These are phyloP conservation scores for Oryzias melastigma DNA, from an alignment of 2,113 vertebrate species.

Conservation along the genomic window DNA sequence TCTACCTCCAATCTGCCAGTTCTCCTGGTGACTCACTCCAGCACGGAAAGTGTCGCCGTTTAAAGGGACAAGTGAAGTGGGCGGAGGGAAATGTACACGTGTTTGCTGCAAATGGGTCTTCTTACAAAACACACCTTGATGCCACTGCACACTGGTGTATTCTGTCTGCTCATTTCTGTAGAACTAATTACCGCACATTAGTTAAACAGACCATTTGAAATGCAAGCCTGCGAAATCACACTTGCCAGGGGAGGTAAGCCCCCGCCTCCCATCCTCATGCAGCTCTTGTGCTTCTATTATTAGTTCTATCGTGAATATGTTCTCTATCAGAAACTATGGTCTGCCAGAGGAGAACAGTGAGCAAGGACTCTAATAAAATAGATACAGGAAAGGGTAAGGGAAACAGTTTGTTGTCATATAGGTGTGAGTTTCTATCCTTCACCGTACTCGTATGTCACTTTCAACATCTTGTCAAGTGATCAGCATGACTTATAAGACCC, in stretches of 20 bases:
- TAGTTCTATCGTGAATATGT: conserved; percentile 66
- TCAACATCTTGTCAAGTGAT: conserved; percentile 8
- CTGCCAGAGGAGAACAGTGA: conserved; percentile 38
- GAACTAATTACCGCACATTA: conserved; percentile 72
- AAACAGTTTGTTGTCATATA: neutral
- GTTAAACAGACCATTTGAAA: conserved; percentile 73
- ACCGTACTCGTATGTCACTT: neutral
- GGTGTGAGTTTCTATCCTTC: neutral
- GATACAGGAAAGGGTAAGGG: neutral
- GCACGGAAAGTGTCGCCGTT: conserved; percentile 22
- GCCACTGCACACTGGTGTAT: conserved; percentile 35
- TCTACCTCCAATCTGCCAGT: conserved; percentile 25
- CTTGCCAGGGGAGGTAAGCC: conserved; percentile 50
- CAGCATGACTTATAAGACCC: neutral
- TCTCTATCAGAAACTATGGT: conserved; percentile 51
- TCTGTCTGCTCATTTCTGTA: conserved; percentile 58
- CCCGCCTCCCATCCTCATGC: conserved; percentile 8
- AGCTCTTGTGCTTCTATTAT: conserved; percentile 65
- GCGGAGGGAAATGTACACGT: conserved; percentile 37
- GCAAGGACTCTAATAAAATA: conserved; percentile 20
- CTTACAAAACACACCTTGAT: conserved; percentile 47
- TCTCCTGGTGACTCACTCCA: conserved; percentile 27
- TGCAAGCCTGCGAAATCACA: conserved; percentile 58
- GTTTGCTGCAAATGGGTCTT: conserved; percentile 57
- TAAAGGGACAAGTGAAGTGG: conserved; percentile 23